phyloP scores from a whole-genome alignment of 2,113 vertebrate genomes.

The Phylloscopus whistleri region DNA sequence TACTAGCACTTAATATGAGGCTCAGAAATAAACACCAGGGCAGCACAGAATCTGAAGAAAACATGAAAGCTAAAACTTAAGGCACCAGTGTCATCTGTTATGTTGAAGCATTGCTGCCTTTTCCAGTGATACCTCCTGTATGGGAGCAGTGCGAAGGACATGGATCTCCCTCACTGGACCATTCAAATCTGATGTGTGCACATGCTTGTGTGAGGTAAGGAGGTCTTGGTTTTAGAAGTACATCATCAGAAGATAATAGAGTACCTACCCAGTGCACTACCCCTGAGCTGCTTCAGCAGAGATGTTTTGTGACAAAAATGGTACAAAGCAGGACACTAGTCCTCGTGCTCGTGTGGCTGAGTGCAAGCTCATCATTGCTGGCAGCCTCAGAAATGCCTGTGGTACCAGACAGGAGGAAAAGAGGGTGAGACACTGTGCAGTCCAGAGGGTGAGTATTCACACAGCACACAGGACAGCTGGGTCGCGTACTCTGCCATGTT shows the following conservation, averaged over 20 bases:
- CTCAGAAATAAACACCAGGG: neutral
- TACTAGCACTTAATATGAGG: neutral
- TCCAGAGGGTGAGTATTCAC: neutral
- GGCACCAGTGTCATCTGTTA: neutral
- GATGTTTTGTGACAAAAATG: neutral
- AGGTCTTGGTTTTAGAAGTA: neutral
- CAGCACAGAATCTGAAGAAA: neutral
- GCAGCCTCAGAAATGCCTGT: neutral
- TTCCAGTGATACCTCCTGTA: neutral
- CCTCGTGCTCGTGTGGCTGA: accelerated
- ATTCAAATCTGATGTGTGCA: neutral
- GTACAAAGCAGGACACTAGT: neutral
- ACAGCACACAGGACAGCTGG: too few species aligned
- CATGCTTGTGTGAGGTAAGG: neutral
- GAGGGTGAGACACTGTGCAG: neutral
- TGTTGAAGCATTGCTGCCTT: neutral
- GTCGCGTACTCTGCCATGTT: accelerated
- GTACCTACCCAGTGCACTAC: accelerated
- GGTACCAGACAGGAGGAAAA: neutral
- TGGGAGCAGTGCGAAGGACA: neutral
- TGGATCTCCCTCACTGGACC: neutral
- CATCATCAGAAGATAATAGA: neutral
- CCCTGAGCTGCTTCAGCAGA: neutral
- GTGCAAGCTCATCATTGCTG: neutral
- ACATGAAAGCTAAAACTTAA: neutral